Evolutionary conservation across 2,888 invertebrate genomes (phyloP).

Genomic region (Acleris emargana): DNA sequence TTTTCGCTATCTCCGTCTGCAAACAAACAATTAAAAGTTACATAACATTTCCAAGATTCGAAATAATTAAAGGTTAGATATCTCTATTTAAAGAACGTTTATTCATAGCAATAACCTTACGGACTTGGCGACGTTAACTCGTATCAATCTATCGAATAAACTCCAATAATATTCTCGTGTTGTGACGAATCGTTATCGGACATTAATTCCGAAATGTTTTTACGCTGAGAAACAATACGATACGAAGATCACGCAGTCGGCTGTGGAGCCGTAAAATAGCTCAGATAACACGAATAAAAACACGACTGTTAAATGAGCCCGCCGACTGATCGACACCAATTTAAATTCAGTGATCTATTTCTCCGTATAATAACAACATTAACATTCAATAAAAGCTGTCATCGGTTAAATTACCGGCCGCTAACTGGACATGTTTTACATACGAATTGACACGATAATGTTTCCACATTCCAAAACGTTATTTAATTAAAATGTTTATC

Average conservation of each 20-base stretch:
- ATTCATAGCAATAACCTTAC: no score
- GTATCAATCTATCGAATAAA: constrained; percentile 38
- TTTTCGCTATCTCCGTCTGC: constrained; percentile 97
- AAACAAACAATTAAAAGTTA: constrained; percentile 60
- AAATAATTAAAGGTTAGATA: neutral
- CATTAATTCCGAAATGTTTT: constrained; percentile 24
- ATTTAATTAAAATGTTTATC: constrained; percentile 72
- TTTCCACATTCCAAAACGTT: constrained; percentile 69
- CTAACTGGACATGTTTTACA: constrained; percentile 49
- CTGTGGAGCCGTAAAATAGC: constrained; percentile 47
- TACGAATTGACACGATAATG: constrained; percentile 64
- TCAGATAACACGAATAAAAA: constrained; percentile 50
- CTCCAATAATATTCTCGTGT: constrained; percentile 17
- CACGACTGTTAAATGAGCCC: constrained; percentile 40
- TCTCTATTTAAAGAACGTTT: neutral
- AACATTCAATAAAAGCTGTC: constrained; percentile 63
- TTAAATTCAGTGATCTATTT: constrained; percentile 56
- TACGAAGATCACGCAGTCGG: constrained; percentile 40
- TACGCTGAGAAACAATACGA: constrained; percentile 40
- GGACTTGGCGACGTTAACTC: neutral
- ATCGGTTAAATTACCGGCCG: constrained; percentile 54
- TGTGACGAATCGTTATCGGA: constrained; percentile 27
- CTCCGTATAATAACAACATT: constrained; percentile 65
- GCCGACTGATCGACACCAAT: constrained; percentile 48
- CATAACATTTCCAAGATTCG: no score